Conservation (phyloP, 2,797 vertebrate genomes). For the Benthosema pterotum region DNA sequence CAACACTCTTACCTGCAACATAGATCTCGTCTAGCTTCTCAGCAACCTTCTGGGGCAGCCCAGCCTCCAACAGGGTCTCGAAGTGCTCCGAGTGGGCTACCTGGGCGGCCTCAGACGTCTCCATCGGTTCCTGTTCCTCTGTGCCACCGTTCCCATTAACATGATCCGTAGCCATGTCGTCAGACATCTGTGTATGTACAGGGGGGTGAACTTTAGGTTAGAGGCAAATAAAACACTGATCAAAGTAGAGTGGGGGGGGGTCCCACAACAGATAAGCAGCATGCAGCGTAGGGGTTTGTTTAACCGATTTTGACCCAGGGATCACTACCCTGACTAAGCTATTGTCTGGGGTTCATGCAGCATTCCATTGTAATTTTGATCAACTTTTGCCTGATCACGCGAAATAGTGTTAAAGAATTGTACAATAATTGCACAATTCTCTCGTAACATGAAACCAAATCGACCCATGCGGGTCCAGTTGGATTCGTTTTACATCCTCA, state of each 20-base stretch:
- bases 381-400: too few species aligned
- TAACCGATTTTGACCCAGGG: too few species aligned
- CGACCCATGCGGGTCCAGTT: too few species aligned
- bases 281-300: too few species aligned
- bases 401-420: too few species aligned
- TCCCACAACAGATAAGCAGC: background rate
- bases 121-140: constrained; percentile 76
- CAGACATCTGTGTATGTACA: constrained; percentile 88
- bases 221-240: too few species aligned
- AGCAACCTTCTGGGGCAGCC: constrained; percentile 94
- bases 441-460: too few species aligned
- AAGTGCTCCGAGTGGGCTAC: constrained; percentile 93
- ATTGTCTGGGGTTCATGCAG: too few species aligned
- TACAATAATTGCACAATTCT: too few species aligned
- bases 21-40: constrained; percentile 99
- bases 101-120: constrained; percentile 83
- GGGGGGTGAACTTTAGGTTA: background rate
- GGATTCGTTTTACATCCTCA: too few species aligned
- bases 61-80: constrained; percentile 92
- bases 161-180: constrained; percentile 96
- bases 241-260: fast-evolving
- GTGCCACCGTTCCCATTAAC: constrained; percentile 94
- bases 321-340: too few species aligned
- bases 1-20: constrained; percentile 97
- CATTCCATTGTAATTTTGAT: too few species aligned